phyloP scores from a whole-genome alignment of 2,113 vertebrate species.

The Podarcis raffonei region DNA sequence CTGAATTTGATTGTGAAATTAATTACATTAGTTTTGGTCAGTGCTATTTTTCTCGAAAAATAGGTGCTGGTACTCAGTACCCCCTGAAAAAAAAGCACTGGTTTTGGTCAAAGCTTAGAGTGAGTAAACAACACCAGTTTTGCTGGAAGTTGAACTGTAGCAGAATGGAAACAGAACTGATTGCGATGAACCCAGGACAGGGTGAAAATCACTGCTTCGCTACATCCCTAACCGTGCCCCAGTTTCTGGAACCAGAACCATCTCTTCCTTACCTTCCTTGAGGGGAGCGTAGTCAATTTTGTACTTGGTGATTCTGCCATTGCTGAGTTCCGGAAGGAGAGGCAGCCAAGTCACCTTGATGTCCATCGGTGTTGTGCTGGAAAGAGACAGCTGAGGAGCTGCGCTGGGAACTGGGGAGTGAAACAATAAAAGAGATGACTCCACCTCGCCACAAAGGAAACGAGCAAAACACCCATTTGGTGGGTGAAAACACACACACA shows the following conservation, averaged over 20 bases:
- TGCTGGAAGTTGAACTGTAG: neutral
- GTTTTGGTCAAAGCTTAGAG: too few relatives aligned
- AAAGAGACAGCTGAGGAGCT: conserved; percentile 90
- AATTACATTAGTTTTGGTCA: too few relatives aligned
- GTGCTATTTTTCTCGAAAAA: too few relatives aligned
- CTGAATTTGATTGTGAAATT: too few relatives aligned
- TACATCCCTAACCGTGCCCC: too few relatives aligned
- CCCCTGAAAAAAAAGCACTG: too few relatives aligned
- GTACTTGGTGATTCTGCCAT: conserved; percentile 89
- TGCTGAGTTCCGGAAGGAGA: conserved; percentile 84
- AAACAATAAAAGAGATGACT: neutral
- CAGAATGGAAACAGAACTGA: neutral
- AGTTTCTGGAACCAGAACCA: neutral
- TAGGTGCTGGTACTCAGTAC: too few relatives aligned
- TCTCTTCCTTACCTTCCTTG: conserved; percentile 83
- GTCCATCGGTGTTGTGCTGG: conserved; percentile 88
- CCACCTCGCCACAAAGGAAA: conserved; percentile 19
- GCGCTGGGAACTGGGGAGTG: conserved; percentile 85
- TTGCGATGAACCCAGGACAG: too few relatives aligned
- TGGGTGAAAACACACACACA: too few relatives aligned
- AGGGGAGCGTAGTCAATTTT: conserved; percentile 89
- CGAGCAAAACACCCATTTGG: neutral
- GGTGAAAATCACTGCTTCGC: too few relatives aligned
- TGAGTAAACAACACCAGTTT: too few relatives aligned
- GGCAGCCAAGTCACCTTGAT: conserved; percentile 92